These are phyloP conservation scores for Oriolus oriolus DNA, from an alignment of 2,113 vertebrate species.

Conservation along the genomic window DNA sequence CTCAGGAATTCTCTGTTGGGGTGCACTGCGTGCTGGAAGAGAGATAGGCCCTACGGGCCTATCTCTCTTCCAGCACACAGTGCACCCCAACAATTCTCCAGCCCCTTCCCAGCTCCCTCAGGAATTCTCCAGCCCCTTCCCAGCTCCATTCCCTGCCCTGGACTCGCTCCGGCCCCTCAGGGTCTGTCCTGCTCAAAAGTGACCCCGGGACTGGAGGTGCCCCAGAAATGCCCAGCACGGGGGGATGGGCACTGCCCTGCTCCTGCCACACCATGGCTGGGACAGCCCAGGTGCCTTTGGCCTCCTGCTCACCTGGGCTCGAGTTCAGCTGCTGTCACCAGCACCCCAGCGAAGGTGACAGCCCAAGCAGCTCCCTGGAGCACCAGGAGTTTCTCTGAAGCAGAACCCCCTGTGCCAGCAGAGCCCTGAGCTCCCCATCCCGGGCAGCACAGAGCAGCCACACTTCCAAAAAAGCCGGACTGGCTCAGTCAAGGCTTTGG, in stretches of 20 bases:
- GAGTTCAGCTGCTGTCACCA: rapidly evolving
- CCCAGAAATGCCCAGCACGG: background rate
- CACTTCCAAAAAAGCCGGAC: background rate
- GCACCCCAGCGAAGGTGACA: no score
- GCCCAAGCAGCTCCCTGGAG: background rate
- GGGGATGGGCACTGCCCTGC: background rate
- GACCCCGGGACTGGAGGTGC: background rate
- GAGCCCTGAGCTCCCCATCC: background rate
- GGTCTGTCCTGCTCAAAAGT: background rate
- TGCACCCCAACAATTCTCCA: no score
- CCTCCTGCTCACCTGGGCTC: background rate
- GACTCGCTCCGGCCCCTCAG: background rate
- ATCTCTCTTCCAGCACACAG: no score
- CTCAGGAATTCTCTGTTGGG: no score
- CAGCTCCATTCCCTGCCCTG: background rate
- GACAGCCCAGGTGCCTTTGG: background rate
- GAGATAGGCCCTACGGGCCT: no score
- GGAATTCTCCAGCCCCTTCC: background rate
- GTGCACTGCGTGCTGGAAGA: no score
- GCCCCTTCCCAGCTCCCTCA: background rate
- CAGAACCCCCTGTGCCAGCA: background rate
- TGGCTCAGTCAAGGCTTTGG: background rate
- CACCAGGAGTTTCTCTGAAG: background rate
- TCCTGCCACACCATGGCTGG: background rate
- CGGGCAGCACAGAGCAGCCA: no score